phyloP scores from a whole-genome alignment of 2,113 vertebrate genomes.

The Dolichotis patagonum region DNA sequence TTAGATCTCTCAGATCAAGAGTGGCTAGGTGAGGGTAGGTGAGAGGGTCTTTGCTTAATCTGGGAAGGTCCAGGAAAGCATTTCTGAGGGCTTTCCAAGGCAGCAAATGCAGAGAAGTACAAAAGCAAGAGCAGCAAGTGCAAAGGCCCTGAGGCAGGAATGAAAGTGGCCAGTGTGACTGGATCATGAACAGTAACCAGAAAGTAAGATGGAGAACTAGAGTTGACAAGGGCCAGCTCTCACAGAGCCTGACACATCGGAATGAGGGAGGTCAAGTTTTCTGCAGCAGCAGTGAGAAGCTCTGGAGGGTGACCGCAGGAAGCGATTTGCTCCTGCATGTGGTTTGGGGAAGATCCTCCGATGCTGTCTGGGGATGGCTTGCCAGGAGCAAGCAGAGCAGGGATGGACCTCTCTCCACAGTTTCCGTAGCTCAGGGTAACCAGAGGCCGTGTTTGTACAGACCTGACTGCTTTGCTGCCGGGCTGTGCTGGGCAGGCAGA shows the following conservation, averaged over 20 bases:
- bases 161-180: rapidly evolving
- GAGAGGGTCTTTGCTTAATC: background rate
- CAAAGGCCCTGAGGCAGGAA: background rate
- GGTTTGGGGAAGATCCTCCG: background rate
- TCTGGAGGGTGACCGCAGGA: background rate
- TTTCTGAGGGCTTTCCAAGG: background rate
- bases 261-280: background rate
- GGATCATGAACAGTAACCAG: background rate
- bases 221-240: background rate
- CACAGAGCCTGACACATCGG: background rate
- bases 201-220: rapidly evolving
- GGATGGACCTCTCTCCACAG: background rate
- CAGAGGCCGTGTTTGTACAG: rapidly evolving
- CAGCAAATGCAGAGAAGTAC: no score
- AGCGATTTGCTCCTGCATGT: rapidly evolving
- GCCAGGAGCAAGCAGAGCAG: background rate
- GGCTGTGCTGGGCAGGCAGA: background rate
- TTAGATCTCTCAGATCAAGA: background rate
- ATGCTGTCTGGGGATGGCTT: no score
- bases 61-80: background rate
- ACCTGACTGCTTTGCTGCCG: background rate
- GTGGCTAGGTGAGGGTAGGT: background rate
- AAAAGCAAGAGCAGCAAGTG: background rate
- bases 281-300: background rate
- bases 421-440: rapidly evolving